Evolutionary conservation across 2,113 vertebrate genomes (phyloP), one percentile per base, ranked within the genome.

Genomic region (Tiliqua scincoides): DNA sequence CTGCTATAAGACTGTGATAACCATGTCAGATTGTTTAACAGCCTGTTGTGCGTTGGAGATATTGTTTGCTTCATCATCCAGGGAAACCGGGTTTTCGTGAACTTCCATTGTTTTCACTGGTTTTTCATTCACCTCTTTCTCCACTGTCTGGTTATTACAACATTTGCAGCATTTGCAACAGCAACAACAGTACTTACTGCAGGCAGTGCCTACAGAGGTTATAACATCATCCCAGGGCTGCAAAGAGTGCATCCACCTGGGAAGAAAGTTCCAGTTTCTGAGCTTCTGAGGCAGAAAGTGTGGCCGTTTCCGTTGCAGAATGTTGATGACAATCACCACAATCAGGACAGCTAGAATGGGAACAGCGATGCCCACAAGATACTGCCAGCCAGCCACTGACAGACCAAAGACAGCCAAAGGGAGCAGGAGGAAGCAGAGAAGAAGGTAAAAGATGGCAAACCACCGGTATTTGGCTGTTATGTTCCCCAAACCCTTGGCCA

Each of bases 401-500:
- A 99, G 96, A 80, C 97, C 98, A 0, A 99, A 98, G 1, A 99
- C 91, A 0, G 70, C 0, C 88, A 99, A 85, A 0, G 99, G 99
- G 7, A 97, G 1, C 48, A 98, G 25, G 63, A 99, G 83, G 96
- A 99, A 99, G 93, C 97, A 96, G 79, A 97, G 0, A 1, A 99
- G 8, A 63, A 99, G 97, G 94, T 99, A 99, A 93, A 98, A 18
- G 62, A 95, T 48, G 12, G 99, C 98, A 63, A 99, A 99, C 99
- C 99, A 99, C 93, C 99, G 97, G 94, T 99, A 99, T 90, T 97
- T 90, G 63, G 98, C 97, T 0, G 99, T 98, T 78, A 81, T 87
- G 91, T 96, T 96, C 25, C 98, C 99, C 91, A 99, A 93, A 2
- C 93, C 96, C 93, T 98, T 97, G 90, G 95, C 91, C 91, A 99